Evolutionary conservation across 2,797 vertebrate species (phyloP).

Genomic region (Falco naumanni): DNA sequence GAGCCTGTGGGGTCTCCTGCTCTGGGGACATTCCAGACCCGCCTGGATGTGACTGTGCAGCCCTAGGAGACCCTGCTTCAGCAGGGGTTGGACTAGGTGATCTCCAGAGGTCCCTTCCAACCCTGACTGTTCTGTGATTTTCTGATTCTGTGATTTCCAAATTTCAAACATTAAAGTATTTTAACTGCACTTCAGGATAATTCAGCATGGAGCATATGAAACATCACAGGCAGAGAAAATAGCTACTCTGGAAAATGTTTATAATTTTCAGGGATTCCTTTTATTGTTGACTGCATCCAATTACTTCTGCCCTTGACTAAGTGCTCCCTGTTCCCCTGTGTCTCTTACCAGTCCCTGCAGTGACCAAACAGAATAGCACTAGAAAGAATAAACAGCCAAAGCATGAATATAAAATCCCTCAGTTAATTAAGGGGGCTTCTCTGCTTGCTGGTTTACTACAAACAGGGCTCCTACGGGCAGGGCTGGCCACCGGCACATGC

Average conservation of each 20-base stretch:
- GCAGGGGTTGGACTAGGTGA: too few species aligned
- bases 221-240: constrained; percentile 30
- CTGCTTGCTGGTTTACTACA: neutral
- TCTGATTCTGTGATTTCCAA: neutral
- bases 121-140: too few species aligned
- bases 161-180: constrained; percentile 28
- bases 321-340: neutral
- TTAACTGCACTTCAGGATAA: constrained; percentile 50
- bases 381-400: constrained; percentile 9
- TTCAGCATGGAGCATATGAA: constrained; percentile 9
- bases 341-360: neutral
- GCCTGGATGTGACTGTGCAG: too few species aligned
- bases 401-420: neutral
- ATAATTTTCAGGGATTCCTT: constrained; percentile 43
- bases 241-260: constrained; percentile 13
- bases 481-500: neutral
- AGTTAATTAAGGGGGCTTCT: neutral
- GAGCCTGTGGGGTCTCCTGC: too few species aligned
- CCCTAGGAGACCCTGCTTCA: too few species aligned
- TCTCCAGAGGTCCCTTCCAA: too few species aligned
- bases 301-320: constrained; percentile 26
- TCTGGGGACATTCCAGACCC: too few species aligned
- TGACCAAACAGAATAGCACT: neutral
- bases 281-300: neutral
- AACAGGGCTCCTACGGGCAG: neutral